These are phyloP conservation scores for Spodoptera picta DNA, from an alignment of 2,888 invertebrate genomes.

Conservation along the genomic window DNA sequence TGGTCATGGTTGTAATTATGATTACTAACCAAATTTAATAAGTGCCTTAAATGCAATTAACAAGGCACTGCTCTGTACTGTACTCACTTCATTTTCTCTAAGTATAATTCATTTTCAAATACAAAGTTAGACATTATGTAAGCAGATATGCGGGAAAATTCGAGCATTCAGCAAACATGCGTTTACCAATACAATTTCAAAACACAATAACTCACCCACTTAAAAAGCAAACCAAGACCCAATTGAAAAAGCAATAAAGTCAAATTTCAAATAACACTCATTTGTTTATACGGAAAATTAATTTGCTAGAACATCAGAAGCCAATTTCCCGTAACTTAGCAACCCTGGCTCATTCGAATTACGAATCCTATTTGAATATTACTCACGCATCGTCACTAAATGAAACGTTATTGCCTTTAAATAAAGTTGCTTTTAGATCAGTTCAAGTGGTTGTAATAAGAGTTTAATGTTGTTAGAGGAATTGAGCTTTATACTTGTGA, in stretches of 20 bases:
- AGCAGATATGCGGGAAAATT: constrained; percentile 39
- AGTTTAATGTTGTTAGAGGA: constrained; percentile 15
- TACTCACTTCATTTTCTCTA: constrained; percentile 6
- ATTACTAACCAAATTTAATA: too few species aligned
- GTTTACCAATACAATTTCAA: constrained; percentile 31
- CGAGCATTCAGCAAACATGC: constrained; percentile 32
- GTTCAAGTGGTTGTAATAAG: constrained; percentile 9
- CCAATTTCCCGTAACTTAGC: constrained; percentile 69
- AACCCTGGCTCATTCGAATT: constrained; percentile 64
- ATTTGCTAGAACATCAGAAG: constrained; percentile 45
- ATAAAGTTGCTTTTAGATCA: constrained; percentile 41
- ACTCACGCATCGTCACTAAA: constrained; percentile 33
- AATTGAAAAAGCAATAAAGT: background rate
- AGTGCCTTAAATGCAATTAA: too few species aligned
- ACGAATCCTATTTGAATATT: constrained; percentile 46
- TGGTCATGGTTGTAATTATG: too few species aligned
- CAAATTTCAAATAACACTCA: constrained; percentile 10
- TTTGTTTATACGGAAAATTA: constrained; percentile 26
- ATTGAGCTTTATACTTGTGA: background rate
- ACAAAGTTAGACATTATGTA: constrained; percentile 23
- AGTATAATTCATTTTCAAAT: constrained; percentile 19
- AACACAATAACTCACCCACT: constrained; percentile 4
- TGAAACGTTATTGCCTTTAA: constrained; percentile 32
- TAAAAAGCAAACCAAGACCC: constrained; percentile 12
- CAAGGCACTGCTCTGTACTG: background rate